A percentile compares a stretch with the other conserved stretches of the same genome.
These are phyloP conservation scores for Crenichthys baileyi DNA, from an alignment of 2,797 vertebrate genomes.

Conservation along the genomic window DNA sequence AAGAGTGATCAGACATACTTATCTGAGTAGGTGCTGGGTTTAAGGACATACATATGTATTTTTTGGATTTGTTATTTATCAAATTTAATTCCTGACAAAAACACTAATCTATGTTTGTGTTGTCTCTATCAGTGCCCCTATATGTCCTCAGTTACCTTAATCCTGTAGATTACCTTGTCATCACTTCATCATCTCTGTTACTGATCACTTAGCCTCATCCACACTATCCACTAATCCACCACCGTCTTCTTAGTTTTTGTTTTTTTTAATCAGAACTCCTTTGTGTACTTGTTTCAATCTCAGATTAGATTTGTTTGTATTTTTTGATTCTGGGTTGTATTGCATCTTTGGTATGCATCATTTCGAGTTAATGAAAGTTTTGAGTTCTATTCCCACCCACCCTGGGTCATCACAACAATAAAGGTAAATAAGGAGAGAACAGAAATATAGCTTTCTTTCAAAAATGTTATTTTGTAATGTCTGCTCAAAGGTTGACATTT, in stretches of 20 bases:
- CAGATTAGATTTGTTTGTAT: not conserved
- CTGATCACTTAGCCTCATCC: not conserved
- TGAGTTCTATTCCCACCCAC: not conserved
- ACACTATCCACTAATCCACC: not conserved
- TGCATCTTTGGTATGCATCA: not conserved
- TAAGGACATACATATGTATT: not conserved
- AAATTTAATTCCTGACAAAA: not conserved
- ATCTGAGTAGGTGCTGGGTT: not conserved
- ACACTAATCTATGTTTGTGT: not conserved
- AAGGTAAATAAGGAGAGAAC: not conserved
- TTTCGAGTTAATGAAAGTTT: not conserved
- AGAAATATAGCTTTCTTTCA: not conserved
- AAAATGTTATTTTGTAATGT: not conserved
- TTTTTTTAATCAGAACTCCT: not conserved
- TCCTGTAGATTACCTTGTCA: not conserved
- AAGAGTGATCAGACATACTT: not conserved
- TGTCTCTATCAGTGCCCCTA: not conserved
- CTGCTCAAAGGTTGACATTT: not conserved
- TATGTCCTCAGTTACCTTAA: not conserved
- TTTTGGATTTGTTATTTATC: not conserved
- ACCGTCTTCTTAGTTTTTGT: not conserved
- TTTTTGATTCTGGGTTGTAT: not conserved
- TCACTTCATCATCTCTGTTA: not conserved
- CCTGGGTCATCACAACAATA: not conserved
- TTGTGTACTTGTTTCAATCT: not conserved